Conservation (phyloP, 2,113 vertebrate genomes). For the Amblyopsis rosae region DNA sequence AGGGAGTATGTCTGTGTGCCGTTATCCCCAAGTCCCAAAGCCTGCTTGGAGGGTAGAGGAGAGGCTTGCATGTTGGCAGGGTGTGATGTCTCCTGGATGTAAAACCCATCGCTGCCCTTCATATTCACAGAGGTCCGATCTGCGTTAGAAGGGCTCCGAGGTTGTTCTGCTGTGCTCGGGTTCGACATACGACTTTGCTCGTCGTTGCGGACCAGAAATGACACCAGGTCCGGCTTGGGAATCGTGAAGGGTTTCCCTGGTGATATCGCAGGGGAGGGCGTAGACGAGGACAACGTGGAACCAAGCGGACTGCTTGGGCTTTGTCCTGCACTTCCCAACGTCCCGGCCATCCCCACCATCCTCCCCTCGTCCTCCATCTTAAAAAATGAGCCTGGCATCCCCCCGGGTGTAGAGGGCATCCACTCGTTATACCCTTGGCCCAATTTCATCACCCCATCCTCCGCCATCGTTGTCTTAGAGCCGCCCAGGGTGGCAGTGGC, state of each 20-base stretch:
- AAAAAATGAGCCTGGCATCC: slow-evolving; percentile 65
- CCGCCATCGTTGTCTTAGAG: slow-evolving; percentile 69
- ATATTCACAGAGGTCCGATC: background rate
- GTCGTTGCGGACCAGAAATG: slow-evolving; percentile 26
- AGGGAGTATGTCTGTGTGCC: slow-evolving; percentile 70
- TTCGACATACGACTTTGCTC: slow-evolving; percentile 15
- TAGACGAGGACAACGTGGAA: slow-evolving; percentile 51
- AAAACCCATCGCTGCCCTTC: slow-evolving; percentile 27
- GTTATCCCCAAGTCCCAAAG: slow-evolving; percentile 8
- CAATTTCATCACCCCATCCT: slow-evolving; percentile 71
- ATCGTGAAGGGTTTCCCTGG: slow-evolving; percentile 45
- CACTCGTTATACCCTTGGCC: slow-evolving; percentile 26
- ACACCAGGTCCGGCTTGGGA: slow-evolving; percentile 47
- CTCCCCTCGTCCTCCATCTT: slow-evolving; percentile 43
- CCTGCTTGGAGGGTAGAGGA: slow-evolving; percentile 22
- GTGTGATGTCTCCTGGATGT: slow-evolving; percentile 30
- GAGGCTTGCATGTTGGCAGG: slow-evolving; percentile 4
- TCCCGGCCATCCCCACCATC: slow-evolving; percentile 3
- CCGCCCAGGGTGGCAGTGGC: slow-evolving; percentile 45
- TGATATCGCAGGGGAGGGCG: slow-evolving; percentile 56
- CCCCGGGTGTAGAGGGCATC: slow-evolving; percentile 37
- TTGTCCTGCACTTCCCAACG: slow-evolving; percentile 70
- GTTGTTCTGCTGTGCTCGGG: slow-evolving; percentile 9
- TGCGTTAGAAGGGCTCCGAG: background rate
- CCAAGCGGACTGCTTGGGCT: slow-evolving; percentile 69